Base-by-base conservation (phyloP, 1,140 invertebrate species). In the Drosophila nigromelanica region DNA sequence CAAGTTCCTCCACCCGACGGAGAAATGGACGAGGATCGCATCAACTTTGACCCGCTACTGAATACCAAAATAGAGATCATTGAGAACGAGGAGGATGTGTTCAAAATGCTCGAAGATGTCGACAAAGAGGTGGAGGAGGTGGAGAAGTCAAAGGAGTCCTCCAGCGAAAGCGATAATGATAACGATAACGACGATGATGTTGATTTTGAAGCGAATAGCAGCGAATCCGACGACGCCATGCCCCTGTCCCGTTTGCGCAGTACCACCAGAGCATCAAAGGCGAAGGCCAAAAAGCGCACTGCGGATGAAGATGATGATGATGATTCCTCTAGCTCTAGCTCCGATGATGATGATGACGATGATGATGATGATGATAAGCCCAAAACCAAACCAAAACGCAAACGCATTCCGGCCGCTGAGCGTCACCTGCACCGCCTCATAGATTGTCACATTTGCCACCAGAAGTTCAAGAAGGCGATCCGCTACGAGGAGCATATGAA, bases 401-500 rank as follows among this genome's bases (percentile, higher is more conserved):
- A 82, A 21, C 54, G 83, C 15, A 86, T 89, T 48, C 76, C 80
- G 1, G 78, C 78, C 3, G 47, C 68, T 6, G 80, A 91, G 40
- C 64, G 80, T 1, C 74, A 90, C 18, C 69, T 80, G 4, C 76
- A 90, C 70, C 64, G 70, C 0, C 58, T 85, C 2, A 91, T 91
- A 24, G 90, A 90, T 15, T 91, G 90, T 37, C 90, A 91, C 54
- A 90, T 91, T 14, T 91, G 90, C 39, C 90, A 91, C 40, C 85
- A 91, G 58, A 91, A 86, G 30, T 91, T 91, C 48, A 91, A 91
- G 45, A 91, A 91, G 58, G 73, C 80, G 3, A 79, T 83, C 11
- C 72, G 80, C 14, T 91, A 91, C 39, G 78, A 91, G 55, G 87
- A 91, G 39, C 90, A 91, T 21, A 91, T 91, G 90, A 90, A 89